Evolutionary conservation across 1,140 invertebrate genomes (phyloP).

Genomic region (Zaprionus davidi): DNA sequence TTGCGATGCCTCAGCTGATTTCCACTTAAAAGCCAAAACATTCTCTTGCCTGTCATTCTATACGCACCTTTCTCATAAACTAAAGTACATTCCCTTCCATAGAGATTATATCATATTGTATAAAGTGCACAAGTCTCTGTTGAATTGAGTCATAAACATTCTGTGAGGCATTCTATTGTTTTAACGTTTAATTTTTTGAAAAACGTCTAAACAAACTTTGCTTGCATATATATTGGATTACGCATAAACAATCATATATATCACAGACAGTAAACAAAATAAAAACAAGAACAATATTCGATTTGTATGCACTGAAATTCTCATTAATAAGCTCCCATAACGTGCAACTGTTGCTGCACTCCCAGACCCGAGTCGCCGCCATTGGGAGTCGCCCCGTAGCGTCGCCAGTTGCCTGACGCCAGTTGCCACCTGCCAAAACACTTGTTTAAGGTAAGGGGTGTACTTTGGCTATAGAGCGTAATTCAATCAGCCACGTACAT

Average conservation of each 20-base stretch:
- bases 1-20: background rate
- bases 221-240: conserved; percentile 53
- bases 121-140: background rate
- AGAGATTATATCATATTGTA: conserved; percentile 2
- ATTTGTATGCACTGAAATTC: conserved; percentile 59
- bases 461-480: background rate
- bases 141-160: conserved; percentile 30
- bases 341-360: conserved; percentile 1
- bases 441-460: background rate
- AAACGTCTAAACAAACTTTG: conserved; percentile 55
- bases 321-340: conserved; percentile 24
- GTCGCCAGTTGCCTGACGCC: conserved; percentile 8
- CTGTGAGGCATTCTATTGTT: conserved; percentile 61
- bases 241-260: conserved; percentile 57
- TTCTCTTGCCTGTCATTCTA: conserved; percentile 5
- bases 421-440: conserved; percentile 20
- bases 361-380: conserved; percentile 17
- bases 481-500: background rate
- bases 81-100: conserved; percentile 11
- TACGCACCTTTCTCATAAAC: conserved; percentile 6
- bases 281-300: conserved; percentile 8
- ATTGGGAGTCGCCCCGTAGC: background rate
- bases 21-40: background rate
- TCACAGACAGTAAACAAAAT: conserved; percentile 36
- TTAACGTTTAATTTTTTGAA: conserved; percentile 51